These are phyloP conservation scores for Shargacucullia verbasci DNA, from an alignment of 2,888 invertebrate genomes.

Conservation along the genomic window DNA sequence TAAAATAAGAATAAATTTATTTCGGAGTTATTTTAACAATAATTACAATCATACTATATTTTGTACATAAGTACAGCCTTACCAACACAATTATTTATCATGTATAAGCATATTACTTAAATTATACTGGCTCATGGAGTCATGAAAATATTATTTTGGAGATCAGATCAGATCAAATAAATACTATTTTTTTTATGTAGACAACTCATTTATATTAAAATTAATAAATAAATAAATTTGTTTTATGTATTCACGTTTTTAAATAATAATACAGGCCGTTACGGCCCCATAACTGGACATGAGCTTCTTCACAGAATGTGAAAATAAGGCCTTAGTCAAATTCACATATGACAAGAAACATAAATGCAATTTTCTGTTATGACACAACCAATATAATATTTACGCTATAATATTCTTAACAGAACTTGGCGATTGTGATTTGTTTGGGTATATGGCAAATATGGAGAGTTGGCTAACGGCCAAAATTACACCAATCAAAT, in stretches of 20 bases:
- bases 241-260: too few species aligned
- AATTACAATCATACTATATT: conserved; percentile 6
- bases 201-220: too few species aligned
- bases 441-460: conserved; percentile 92
- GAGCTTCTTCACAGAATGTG: too few species aligned
- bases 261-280: too few species aligned
- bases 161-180: conserved; percentile 28
- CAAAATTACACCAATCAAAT: conserved; percentile 93
- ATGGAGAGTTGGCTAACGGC: conserved; percentile 93
- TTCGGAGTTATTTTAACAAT: conserved; percentile 5
- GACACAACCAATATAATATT: conserved; percentile 19
- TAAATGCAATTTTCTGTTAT: conserved; percentile 8
- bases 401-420: conserved; percentile 66
- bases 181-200: neutral
- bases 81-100: neutral
- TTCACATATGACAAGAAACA: conserved; percentile 3
- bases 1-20: conserved; percentile 7
- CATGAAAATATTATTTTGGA: conserved; percentile 1
- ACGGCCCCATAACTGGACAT: too few species aligned
- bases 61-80: conserved; percentile 11
- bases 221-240: too few species aligned
- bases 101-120: neutral
- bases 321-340: neutral
- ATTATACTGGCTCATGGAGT: too few species aligned
- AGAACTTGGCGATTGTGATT: conserved; percentile 58